Base-by-base conservation (phyloP, 2,113 vertebrate species). In the Malaclemys terrapin region DNA sequence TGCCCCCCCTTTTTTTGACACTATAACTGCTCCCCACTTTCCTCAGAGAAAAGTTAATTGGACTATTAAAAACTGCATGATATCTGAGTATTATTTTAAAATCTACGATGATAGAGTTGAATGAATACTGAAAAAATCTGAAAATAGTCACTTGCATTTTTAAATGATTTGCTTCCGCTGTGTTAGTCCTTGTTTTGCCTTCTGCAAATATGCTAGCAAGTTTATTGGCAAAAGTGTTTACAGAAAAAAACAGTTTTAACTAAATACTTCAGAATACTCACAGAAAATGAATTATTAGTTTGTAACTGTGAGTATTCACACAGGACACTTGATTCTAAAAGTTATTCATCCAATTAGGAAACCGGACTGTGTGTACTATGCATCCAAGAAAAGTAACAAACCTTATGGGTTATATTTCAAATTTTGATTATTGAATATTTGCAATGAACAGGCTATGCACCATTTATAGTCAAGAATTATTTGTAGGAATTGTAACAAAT, bases 161-260 rank as follows among this genome's bases (percentile, higher is more conserved):
- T 59, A 86, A 84, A 91, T 86, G 2, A 49, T 6, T 85, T 84
- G 0, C 17, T 89, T 92, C 25, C 89, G 20, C 14, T 65, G 5
- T 1, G 0, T 42, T 42, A 47, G 2, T 69, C 47, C 4, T 8
- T 2, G n/a, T 85, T 75, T 87, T 24, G 1, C 16, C 6, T 85
- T 82, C 57, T 82, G 42, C 6, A 0, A 62, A 52, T 10, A 31
- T 47, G 78, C 29, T 45, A 88, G 35, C 8, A 22, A 29, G 88
- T 82, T 81, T 82, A 25, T 24, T 50, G 38, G 5, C 8, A 72
- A 83, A 81, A 84, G 2, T 12, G 8, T 82, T 84, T 8, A 49
- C 8, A 2, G 45, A 52, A 49, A 57, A 0, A 2, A 8, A 3
- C 72, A 76, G 11, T 76, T 76, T 76, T 76, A 76, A 45, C 10